Base-by-base conservation (phyloP, 2,113 vertebrate genomes). In the Gasterosteus aculeatus region DNA sequence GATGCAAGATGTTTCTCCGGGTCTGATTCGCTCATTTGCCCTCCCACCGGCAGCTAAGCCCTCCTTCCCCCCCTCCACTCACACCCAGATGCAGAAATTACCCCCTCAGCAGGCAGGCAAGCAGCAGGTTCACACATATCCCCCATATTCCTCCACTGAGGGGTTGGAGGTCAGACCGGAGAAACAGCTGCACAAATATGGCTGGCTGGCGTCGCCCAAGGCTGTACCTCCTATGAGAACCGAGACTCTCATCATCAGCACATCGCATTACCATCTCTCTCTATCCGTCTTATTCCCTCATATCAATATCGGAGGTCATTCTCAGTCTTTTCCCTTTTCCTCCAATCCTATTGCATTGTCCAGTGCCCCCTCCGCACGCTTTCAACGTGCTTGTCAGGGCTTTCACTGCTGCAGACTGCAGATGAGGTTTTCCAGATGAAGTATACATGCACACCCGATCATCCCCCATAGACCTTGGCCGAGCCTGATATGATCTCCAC, bases 101-200 rank as follows among this genome's bases (percentile, higher is more conserved):
- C 75, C 88, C 89, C 86, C 83, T 76, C 92, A 91, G 87, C 90
- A 89, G 75, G 86, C 54, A 77, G 74, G 83, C 71, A 61, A 77
- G 69, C 83, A 81, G 82, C 87, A 89, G 85, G 84, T 88, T 86
- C 60, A 78, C 72, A 78, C 85, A 72, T 77, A 81, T 61, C 80
- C 67, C 49, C 49, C 31, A 33, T 77, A 85, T 83, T 70, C 84
- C 84, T 84, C 75, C 56, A 60, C 41, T 42, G 60, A 78, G 68
- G 59, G 85, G 78, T 81, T 85, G 81, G 77, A 87, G 82, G 84
- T 91, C 89, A 88, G 63, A 78, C 54, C 69, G 63, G 77, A 82
- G 81, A 80, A 90, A 88, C 91, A 92, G 87, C 87, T 92, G 91
- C 69, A 87, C 80, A 88, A 89, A 90, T 88, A 90, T 88, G 85